phyloP scores from a whole-genome alignment of 2,888 invertebrate genomes.

The Cephus rjabovi region DNA sequence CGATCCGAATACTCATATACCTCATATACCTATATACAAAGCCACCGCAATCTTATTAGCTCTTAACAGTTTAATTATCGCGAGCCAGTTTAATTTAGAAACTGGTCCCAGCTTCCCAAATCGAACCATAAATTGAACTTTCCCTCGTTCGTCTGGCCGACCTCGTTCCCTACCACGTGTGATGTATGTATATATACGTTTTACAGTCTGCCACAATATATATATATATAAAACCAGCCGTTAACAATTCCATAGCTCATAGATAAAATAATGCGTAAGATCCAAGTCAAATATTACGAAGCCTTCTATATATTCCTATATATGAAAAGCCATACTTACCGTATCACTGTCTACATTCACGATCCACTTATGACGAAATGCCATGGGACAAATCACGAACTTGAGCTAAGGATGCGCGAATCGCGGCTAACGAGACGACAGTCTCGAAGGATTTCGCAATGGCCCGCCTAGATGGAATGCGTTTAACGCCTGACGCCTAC shows the following conservation, averaged over 20 bases:
- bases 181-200: too few relatives aligned
- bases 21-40: background rate
- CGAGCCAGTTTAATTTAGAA: slow-evolving; percentile 35
- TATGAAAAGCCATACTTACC: background rate
- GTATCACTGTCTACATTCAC: background rate
- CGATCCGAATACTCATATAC: background rate
- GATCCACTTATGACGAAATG: background rate
- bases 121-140: slow-evolving; percentile 45
- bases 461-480: slow-evolving; percentile 65
- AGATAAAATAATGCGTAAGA: background rate
- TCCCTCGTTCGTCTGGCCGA: slow-evolving; percentile 36
- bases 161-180: slow-evolving; percentile 35
- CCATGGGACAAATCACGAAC: slow-evolving; percentile 44
- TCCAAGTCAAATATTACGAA: background rate
- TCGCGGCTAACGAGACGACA: slow-evolving; percentile 58
- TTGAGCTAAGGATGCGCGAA: slow-evolving; percentile 63
- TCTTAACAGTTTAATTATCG: slow-evolving; percentile 3
- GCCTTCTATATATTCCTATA: background rate
- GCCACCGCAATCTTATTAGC: background rate
- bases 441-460: slow-evolving; percentile 51
- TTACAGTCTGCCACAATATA: too few relatives aligned
- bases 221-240: background rate
- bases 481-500: slow-evolving; percentile 66
- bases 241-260: background rate
- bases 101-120: slow-evolving; percentile 37